Evolutionary conservation across 1,140 invertebrate genomes (phyloP).

Genomic region (Lordiphosa clarofinis): DNA sequence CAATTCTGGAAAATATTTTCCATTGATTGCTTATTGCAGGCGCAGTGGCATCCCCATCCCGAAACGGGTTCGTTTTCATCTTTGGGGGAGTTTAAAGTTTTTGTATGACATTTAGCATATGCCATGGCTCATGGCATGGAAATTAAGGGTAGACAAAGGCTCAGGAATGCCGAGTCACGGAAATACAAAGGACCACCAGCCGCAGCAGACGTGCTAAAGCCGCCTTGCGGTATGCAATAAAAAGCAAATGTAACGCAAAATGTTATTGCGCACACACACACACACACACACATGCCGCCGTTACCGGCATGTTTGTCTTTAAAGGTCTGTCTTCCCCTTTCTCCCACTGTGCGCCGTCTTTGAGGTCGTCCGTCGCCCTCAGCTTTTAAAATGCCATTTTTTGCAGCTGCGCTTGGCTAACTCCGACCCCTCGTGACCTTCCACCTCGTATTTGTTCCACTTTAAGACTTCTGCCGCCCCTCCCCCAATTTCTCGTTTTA

Average conservation of each 20-base stretch:
- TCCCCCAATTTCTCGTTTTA: conserved; percentile 9
- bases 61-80: conserved; percentile 25
- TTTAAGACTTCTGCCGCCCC: conserved; percentile 24
- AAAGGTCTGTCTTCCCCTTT: conserved; percentile 23
- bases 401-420: conserved; percentile 66
- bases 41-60: neutral
- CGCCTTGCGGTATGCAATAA: conserved; percentile 76
- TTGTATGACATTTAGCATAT: conserved; percentile 54
- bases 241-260: conserved; percentile 77
- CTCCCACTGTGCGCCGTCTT: conserved; percentile 13
- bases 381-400: conserved; percentile 73
- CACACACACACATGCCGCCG: conserved; percentile 51
- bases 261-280: conserved; percentile 67
- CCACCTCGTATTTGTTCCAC: conserved; percentile 17
- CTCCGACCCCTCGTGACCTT: conserved; percentile 47
- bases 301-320: conserved; percentile 54
- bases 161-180: conserved; percentile 22
- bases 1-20: conserved; percentile 1
- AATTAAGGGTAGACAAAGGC: conserved; percentile 56
- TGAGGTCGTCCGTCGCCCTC: conserved; percentile 28
- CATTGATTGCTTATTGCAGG: neutral
- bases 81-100: conserved; percentile 72
- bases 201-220: conserved; percentile 17
- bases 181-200: conserved; percentile 27
- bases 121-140: conserved; percentile 62